Evolutionary conservation across 2,888 invertebrate genomes (phyloP), one percentile per base, ranked within the genome.

Genomic region (Mantis religiosa): DNA sequence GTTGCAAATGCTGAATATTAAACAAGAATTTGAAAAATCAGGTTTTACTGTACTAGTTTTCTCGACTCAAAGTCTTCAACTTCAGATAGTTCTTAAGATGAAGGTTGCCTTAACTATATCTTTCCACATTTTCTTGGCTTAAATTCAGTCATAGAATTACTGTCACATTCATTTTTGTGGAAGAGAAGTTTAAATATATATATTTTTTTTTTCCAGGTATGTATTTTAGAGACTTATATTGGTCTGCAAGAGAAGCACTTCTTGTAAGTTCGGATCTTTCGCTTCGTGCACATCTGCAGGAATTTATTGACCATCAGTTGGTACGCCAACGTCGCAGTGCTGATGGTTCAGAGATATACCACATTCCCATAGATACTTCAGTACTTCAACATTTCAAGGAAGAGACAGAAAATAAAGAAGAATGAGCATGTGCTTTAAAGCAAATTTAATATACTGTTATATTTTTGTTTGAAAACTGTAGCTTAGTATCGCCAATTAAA

Each of bases 281-380:
- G 0, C 93, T 99, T 89, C 95, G 98, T 91, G 97, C 98, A 8
- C 98, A 99, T 92, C 94, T 99, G 3, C 98, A 97, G 0, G 99
- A 99, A 93, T 99, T 99, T 93, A 94, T 97, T 87, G 99, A 99
- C 93, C 99, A 99, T 93, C 98, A 98, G 93, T 94, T 99, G 91
- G 96, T 99, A 7, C 97, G 96, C 93, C 95, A 95, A 89, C 97
- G 96, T 92, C 95, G 98, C 91, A 96, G 96, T 27, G 93, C 94
- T 47, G 98, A 98, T 92, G 98, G 98, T 71, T 95, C 96, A 87
- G 98, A 98, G 92, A 96, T 96, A 92, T 94, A 98, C 71, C 92
- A 95, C 30, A 97, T 98, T 92, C 97, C 98, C 0, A 95, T 98
- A 34, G 96, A 97, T 91, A 95, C 95, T 90, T 92, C 93, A 25